Conservation (phyloP, 2,888 invertebrate species). For the Brachyptera putata region DNA sequence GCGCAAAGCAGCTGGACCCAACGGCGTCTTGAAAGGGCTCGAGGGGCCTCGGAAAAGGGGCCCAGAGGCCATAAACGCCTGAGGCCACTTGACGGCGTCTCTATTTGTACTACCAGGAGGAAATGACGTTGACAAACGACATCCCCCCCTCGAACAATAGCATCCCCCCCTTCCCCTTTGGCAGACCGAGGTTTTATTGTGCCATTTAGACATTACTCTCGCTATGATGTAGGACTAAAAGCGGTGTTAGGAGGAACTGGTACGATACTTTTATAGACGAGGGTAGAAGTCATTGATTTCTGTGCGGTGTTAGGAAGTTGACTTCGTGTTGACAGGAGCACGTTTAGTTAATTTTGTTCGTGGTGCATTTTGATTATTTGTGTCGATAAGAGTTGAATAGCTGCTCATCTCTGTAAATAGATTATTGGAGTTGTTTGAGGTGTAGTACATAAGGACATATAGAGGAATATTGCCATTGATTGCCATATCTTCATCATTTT, state of each 20-base stretch:
- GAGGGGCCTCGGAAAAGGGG: not conserved
- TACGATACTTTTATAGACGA: not conserved
- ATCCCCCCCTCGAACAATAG: constrained; percentile 1
- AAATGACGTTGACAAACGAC: constrained; percentile 16
- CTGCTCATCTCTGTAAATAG: too few relatives aligned
- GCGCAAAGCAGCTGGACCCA: not conserved
- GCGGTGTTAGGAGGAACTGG: not conserved
- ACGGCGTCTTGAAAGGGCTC: not conserved
- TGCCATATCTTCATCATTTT: too few relatives aligned
- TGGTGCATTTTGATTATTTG: not conserved
- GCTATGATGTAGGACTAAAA: not conserved
- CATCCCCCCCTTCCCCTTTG: constrained; percentile 3
- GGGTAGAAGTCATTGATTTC: constrained; percentile 13
- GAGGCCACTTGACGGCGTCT: constrained; percentile 12
- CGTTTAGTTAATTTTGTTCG: not conserved
- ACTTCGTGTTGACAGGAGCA: not conserved
- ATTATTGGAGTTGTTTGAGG: too few relatives aligned
- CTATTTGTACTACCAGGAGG: constrained; percentile 1
- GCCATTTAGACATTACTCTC: constrained; percentile 1
- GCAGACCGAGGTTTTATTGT: constrained; percentile 13
- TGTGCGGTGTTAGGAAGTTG: too few relatives aligned
- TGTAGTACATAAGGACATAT: too few relatives aligned
- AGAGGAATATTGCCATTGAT: too few relatives aligned
- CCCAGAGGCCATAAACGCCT: not conserved
- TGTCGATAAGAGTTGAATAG: too few relatives aligned